Evolutionary conservation across 2,888 invertebrate species (phyloP), one percentile per base, ranked within the genome.

Genomic region (Phasia obesa): DNA sequence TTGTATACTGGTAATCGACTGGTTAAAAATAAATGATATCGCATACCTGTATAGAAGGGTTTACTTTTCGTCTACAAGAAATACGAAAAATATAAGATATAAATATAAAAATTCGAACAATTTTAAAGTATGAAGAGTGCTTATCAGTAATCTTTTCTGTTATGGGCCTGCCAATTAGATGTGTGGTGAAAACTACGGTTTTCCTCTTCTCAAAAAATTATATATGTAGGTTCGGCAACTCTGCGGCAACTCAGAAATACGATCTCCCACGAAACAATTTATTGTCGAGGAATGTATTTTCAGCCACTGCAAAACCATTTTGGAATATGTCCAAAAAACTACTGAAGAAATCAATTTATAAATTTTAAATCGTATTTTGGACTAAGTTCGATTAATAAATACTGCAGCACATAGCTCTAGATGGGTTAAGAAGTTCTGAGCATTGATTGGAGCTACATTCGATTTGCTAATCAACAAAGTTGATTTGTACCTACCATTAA

Each of bases 341-440:
- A 51, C 19, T 59, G 67, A 59, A 19, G 51, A 67, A 9, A 73
- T 53, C n/a, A 53, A 53, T 15, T 42, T 42, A 21, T 23, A 11
- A 2, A 75, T 57, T 59, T 57, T 75, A 7, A 17, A 2, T 57
- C 64, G 47, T 0, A 80, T 64, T 23, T 80, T 74, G 2, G 1
- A 19, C 57, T 51, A 81, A n/a, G 74, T 81, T 69, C n/a, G 60
- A 4, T 75, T 71, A 2, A 85, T 62, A 13, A 85, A 59, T 2
- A 84, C 62, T 4, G 78, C 73, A 21, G 84, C 85, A 42, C 84
- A 81, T 9, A 86, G 42, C 59, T 85, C 84, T 7, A 84, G 62
- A 21, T 77, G 74, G 35, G 84, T 83, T 38, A 86, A 57, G 6
- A 79, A 85, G n/a, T n/a, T n/a, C 57, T 81, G 79, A 0, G 79